Conservation (phyloP, 2,888 invertebrate species). For the Branchipolynoe longqiensis region DNA sequence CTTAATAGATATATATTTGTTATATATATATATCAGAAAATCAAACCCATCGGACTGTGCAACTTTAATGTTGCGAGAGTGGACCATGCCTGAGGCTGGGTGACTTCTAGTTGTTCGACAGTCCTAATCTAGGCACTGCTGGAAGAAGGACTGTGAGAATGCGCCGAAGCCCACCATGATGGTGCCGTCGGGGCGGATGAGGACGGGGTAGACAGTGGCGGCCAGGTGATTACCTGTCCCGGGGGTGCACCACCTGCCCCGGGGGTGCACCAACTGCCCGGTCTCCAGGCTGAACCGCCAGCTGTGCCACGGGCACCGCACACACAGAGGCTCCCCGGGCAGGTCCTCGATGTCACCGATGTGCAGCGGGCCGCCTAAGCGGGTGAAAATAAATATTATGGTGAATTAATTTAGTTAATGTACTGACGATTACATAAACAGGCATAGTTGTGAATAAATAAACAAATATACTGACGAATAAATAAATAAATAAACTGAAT, state of each 20-base stretch:
- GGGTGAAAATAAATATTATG: no score
- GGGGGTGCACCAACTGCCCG: constrained; percentile 72
- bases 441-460: no score
- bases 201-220: constrained; percentile 73
- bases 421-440: no score
- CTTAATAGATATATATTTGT: no score
- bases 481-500: no score
- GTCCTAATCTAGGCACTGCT: not conserved
- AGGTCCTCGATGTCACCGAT: constrained; percentile 79
- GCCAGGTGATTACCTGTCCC: constrained; percentile 72
- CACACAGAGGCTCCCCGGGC: constrained; percentile 72
- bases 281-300: constrained; percentile 76
- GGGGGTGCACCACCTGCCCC: constrained; percentile 72
- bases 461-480: no score
- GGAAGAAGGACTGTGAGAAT: constrained; percentile 59
- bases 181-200: constrained; percentile 71
- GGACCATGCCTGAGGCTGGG: no score
- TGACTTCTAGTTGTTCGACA: no score
- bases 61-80: no score
- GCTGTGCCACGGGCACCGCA: constrained; percentile 79
- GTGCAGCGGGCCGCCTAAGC: constrained; percentile 78
- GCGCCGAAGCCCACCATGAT: constrained; percentile 70
- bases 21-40: no score
- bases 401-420: no score
- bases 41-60: no score